Conservation (phyloP, 2,888 invertebrate species). For the Lycia hirtaria region DNA sequence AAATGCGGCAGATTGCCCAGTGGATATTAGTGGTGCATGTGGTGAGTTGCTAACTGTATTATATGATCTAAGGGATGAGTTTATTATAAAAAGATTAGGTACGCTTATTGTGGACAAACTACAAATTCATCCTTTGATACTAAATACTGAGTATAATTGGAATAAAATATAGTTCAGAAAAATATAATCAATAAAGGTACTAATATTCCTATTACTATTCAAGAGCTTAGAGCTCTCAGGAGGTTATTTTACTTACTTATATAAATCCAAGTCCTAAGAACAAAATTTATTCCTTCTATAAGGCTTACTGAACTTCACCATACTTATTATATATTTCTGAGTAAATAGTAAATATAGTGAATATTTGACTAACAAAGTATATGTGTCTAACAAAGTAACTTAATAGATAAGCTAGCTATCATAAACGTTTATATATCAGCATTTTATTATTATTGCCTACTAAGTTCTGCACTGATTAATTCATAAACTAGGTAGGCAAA, state of each 20-base stretch:
- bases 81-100: neutral
- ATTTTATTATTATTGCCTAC: neutral
- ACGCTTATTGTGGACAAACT: too few species aligned
- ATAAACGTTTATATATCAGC: neutral
- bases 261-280: too few species aligned
- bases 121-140: too few species aligned
- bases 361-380: neutral
- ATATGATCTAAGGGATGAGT: neutral
- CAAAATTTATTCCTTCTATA: too few species aligned
- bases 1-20: slow-evolving; percentile 78
- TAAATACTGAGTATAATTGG: too few species aligned
- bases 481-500: slow-evolving; percentile 33
- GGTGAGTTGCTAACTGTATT: slow-evolving; percentile 64
- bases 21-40: slow-evolving; percentile 81
- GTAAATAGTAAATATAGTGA: neutral
- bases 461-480: neutral
- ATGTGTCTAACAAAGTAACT: neutral
- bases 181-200: too few species aligned
- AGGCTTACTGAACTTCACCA: too few species aligned
- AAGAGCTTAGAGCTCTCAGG: too few species aligned
- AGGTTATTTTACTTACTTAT: too few species aligned
- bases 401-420: neutral
- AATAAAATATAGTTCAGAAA: too few species aligned
- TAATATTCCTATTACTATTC: too few species aligned
- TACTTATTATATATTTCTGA: too few species aligned